Evolutionary conservation across 2,113 vertebrate species (phyloP), one percentile per base, ranked within the genome.

Genomic region (Odocoileus hemionus): DNA sequence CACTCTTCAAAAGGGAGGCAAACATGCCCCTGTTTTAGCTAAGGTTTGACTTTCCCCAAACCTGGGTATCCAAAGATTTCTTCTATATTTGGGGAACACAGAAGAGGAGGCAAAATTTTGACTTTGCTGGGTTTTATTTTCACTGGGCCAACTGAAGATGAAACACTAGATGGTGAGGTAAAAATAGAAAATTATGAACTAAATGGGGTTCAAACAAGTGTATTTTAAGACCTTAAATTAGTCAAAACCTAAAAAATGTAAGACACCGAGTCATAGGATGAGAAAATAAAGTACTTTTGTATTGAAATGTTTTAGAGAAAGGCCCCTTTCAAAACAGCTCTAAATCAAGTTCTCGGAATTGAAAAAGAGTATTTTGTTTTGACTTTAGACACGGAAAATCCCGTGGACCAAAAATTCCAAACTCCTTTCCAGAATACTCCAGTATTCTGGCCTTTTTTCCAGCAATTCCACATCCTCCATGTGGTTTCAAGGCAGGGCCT

Each of bases 181-280:
- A 92, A 97, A 94, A 95, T 82, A 96, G 96, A 97, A 84, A 97
- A 97, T 91, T 58, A 91, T 93, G 91, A 43, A 55, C 88, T 87
- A 50, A 58, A 91, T 50, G 14, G 45, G 28, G 52, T 79, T 95
- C 91, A 97, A 96, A 91, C 43, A 57, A 57, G 60, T 67, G 50
- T 91, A 97, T 97, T 97, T 97, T 94, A 98, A 97, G 54, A 98
- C 45, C 14, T 86, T 83, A 70, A 84, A 96, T 97, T 94, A 91
- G 96, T 97, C 94, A 96, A 97, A 98, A 95, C 83, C 43, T 95
- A 95, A 61, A 91, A 94, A 93, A 96, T 91, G 83, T 80, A 89
- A 97, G 86, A 93, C 28, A 93, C 52, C 28, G 0, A 86, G 55
- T 97, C 95, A 97, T 1, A 80, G 13, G 52, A 74, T 91, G 93